Conservation (phyloP, 2,113 vertebrate genomes). For the Nestor notabilis region DNA sequence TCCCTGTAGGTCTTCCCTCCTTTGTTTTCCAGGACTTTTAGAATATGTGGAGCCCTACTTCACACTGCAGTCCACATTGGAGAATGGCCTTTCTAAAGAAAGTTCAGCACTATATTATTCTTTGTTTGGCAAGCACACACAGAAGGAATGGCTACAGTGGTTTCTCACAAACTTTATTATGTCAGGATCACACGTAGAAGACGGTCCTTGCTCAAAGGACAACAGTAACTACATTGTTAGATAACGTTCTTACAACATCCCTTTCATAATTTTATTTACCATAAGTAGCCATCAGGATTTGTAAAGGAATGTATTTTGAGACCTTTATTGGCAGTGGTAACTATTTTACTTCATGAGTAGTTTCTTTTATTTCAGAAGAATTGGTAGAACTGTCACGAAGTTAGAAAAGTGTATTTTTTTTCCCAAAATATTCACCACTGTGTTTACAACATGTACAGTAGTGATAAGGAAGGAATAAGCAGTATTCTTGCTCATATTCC, state of each 20-base stretch:
- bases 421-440: neutral
- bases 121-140: neutral
- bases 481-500: neutral
- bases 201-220: neutral
- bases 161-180: neutral
- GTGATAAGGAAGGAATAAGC: neutral
- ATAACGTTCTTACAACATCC: neutral
- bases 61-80: neutral
- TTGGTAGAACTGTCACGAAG: neutral
- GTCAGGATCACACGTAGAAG: neutral
- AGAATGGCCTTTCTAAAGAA: neutral
- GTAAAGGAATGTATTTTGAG: neutral
- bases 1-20: neutral
- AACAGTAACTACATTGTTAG: neutral
- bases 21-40: conserved; percentile 7
- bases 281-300: neutral
- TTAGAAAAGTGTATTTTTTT: neutral
- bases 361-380: neutral
- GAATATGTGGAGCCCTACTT: neutral
- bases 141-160: neutral
- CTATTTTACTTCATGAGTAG: neutral
- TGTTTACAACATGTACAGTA: neutral
- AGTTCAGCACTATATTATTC: neutral
- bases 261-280: neutral
- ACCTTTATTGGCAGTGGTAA: neutral